Evolutionary conservation across 23 tunicate genomes (phyloP).

Genomic region (Trididemnum miniatum): DNA sequence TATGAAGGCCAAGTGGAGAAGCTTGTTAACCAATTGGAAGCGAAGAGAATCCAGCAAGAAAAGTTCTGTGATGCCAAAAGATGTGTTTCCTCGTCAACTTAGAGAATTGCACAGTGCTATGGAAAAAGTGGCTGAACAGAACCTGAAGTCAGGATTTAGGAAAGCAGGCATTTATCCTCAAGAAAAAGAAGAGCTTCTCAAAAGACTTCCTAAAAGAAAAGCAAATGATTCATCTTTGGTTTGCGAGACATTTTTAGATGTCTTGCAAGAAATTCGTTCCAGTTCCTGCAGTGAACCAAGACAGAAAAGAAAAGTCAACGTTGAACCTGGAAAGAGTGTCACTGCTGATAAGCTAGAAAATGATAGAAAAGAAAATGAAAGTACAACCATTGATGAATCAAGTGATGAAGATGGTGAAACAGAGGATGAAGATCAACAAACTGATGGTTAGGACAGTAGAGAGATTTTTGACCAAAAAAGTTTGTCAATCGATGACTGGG

Average conservation of each 20-base stretch:
- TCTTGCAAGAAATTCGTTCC: conserved; percentile 15
- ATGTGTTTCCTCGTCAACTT: conserved; percentile 12
- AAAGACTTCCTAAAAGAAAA: conserved; percentile 13
- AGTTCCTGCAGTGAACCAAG: conserved; percentile 17
- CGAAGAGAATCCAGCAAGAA: background rate
- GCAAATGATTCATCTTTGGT: conserved; percentile 11
- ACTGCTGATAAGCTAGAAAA: conserved; percentile 12
- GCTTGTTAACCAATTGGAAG: conserved; percentile 8
- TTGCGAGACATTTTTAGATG: conserved; percentile 22
- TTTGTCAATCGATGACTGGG: conserved; percentile 28
- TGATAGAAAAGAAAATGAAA: conserved; percentile 12
- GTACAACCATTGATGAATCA: background rate
- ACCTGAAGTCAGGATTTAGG: conserved; percentile 6
- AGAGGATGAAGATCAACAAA: conserved; percentile 11
- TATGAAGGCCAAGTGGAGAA: conserved; percentile 26
- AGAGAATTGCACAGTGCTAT: background rate
- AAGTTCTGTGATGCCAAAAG: conserved; percentile 6
- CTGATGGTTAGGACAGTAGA: background rate
- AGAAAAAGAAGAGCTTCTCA: background rate
- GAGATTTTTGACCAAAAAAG: background rate
- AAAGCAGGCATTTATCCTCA: conserved; percentile 17
- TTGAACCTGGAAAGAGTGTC: conserved; percentile 28
- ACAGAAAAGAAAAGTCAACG: conserved; percentile 29
- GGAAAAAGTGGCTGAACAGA: background rate
- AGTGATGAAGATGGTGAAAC: conserved; percentile 9